Base-by-base conservation (phyloP, 2,888 invertebrate genomes). In the Phyllotreta cruciferae region DNA sequence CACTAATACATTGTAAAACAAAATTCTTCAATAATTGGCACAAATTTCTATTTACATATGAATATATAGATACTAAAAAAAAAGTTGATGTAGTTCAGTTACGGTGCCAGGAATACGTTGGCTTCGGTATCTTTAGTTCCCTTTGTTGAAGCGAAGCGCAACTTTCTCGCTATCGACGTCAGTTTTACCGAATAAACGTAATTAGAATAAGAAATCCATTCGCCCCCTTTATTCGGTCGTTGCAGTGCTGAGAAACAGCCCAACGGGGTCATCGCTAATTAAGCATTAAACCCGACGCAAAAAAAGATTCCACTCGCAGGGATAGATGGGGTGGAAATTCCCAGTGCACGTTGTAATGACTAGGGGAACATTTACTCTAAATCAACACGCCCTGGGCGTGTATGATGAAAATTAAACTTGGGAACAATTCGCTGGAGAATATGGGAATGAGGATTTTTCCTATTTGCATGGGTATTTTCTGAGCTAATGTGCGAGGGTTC, bases 381-480 rank as follows among this genome's bases (percentile, higher is more conserved):
- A 53, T 53, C 53, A 53, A 53, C 53, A 53, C 53, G 53, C 53
- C 53, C 53, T 11, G 53, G 53, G 53, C 53, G 53, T 53, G 53
- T 53, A 53, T 53, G 53, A 38, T 53, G 13, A 53, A 53, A 53
- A 53, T 53, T 53, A 53, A 53, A 53, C 53, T n/a, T 35, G 38
- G 53, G 53, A 53, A 39, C 53, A 38, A 53, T 24, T 39, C 38
- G n/a, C 39, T 24, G 7, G 53, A 34, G 38, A 53, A 52, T 37
- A 52, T 14, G 10, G 38, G 10, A 13, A 13, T 47, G 11, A 9
- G 9, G 47, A 13, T 10, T 42, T 11, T 11, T 10, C 42, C 13
- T 42, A 11, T 42, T 42, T 11, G 5, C 13, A 42, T 42, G 13
- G 13, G 10, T 42, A 11, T 11, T 6, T 10, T 42, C 10, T 42